A percentile compares a stretch with the other conserved stretches of the same genome.
Conservation (phyloP, 2,797 vertebrate species). For the Ibycter americanus region DNA sequence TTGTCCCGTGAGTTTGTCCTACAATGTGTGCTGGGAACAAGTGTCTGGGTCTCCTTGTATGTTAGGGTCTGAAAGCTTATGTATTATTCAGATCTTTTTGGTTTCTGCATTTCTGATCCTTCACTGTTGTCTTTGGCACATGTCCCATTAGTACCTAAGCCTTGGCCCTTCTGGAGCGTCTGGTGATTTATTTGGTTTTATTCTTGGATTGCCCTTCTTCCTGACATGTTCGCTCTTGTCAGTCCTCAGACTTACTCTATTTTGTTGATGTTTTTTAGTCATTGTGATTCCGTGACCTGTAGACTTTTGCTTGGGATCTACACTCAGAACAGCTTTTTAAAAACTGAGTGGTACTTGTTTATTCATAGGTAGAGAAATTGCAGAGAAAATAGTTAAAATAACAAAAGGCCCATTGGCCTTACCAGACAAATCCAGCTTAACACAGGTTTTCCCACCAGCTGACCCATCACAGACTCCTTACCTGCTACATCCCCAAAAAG, state of each 20-base stretch:
- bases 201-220: neutral
- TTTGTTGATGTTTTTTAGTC: neutral
- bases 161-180: neutral
- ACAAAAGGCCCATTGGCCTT: rapidly evolving
- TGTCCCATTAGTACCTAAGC: neutral
- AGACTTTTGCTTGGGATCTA: neutral
- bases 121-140: neutral
- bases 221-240: neutral
- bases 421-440: neutral
- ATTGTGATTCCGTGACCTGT: neutral
- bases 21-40: neutral
- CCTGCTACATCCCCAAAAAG: neutral
- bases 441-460: neutral
- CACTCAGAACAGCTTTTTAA: neutral
- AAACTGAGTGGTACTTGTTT: neutral
- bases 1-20: neutral
- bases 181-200: neutral
- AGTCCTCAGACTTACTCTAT: neutral
- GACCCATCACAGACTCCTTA: neutral
- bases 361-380: neutral
- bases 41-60: neutral
- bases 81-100: neutral
- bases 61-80: neutral
- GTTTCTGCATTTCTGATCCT: neutral
- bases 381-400: neutral